Conservation (phyloP, 64 coral and sea anemone species). For the Montipora sp. region DNA sequence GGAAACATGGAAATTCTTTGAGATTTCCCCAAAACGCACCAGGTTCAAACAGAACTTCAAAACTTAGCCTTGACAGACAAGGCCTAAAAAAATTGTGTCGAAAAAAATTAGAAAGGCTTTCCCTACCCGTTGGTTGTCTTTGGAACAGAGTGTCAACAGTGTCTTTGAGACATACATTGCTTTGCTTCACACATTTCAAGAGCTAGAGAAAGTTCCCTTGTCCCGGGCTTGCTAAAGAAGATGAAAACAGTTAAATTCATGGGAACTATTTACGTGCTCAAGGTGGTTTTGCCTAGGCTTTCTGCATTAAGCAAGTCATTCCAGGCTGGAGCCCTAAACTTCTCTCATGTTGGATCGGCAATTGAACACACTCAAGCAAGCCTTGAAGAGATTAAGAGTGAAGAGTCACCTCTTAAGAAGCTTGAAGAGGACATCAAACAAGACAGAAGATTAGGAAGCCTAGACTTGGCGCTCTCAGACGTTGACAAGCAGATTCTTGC, state of each 20-base stretch:
- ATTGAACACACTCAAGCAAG: too few species aligned
- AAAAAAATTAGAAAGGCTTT: slow-evolving; percentile 54
- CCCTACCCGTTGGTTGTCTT: slow-evolving; percentile 44
- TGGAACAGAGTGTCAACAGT: slow-evolving; percentile 23
- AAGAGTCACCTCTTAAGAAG: too few species aligned
- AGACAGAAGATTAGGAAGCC: too few species aligned
- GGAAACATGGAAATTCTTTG: slow-evolving; percentile 52
- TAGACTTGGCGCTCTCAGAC: too few species aligned
- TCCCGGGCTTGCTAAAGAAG: slow-evolving; percentile 20
- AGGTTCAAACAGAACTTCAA: slow-evolving; percentile 48
- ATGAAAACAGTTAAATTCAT: not conserved
- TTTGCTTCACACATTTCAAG: slow-evolving; percentile 29
- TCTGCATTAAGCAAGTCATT: too few species aligned
- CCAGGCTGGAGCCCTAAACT: too few species aligned
- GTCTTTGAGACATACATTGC: slow-evolving; percentile 3
- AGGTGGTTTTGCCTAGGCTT: too few species aligned
- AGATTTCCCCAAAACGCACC: slow-evolving; percentile 53
- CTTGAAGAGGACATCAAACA: too few species aligned
- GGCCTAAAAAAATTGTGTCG: not conserved
- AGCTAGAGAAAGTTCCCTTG: slow-evolving; percentile 22
- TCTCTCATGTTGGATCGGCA: too few species aligned
- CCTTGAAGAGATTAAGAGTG: too few species aligned
- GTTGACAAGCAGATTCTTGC: too few species aligned
- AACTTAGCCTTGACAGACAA: slow-evolving; percentile 20
- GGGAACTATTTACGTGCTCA: too few species aligned